Evolutionary conservation across 2,888 invertebrate genomes (phyloP).

Genomic region (Rhogogaster chlorosoma): DNA sequence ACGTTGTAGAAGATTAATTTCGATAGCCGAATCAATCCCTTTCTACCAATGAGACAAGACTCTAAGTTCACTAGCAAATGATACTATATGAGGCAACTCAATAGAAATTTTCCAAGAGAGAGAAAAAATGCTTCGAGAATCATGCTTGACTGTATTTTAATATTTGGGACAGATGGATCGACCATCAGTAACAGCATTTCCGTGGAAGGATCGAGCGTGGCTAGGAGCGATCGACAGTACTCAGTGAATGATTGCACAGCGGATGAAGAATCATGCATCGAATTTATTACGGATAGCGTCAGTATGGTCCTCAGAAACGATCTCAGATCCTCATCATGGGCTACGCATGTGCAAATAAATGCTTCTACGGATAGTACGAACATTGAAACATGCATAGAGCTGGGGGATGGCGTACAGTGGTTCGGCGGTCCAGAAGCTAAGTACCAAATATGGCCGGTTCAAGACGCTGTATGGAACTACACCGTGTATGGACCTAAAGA

Average conservation of each 20-base stretch:
- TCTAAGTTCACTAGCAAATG: too few species aligned
- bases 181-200: neutral
- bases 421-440: conserved; percentile 84
- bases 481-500: conserved; percentile 81
- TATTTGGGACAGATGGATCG: neutral
- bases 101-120: neutral
- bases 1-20: too few species aligned
- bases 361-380: neutral
- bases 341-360: neutral
- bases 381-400: conserved; percentile 63
- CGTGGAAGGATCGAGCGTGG: neutral
- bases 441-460: conserved; percentile 84
- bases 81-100: too few species aligned
- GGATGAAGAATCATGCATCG: neutral
- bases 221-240: neutral
- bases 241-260: neutral
- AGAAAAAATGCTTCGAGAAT: neutral
- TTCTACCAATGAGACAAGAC: too few species aligned
- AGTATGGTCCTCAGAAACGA: neutral
- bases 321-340: neutral
- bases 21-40: neutral
- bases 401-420: conserved; percentile 80
- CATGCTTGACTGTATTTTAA: neutral
- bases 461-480: conserved; percentile 79
- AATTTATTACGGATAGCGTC: neutral